phyloP scores from a whole-genome alignment of 2,888 invertebrate species.

The Incurvaria masculella region DNA sequence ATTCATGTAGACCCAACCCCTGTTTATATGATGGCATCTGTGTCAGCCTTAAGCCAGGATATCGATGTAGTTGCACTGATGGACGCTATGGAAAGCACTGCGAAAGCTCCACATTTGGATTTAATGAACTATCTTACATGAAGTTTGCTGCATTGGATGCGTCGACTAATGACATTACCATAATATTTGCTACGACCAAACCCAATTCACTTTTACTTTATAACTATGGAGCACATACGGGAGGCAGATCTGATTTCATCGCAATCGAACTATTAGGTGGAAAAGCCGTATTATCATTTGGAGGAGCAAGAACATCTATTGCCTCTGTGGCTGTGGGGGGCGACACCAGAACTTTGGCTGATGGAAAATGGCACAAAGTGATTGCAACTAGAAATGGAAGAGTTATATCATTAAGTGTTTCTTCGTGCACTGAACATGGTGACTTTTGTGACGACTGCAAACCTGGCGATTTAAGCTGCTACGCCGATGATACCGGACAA shows the following conservation, averaged over 20 bases:
- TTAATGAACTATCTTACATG: constrained; percentile 87
- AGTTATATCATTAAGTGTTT: constrained; percentile 80
- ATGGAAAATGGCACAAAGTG: constrained; percentile 90
- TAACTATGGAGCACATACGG: constrained; percentile 85
- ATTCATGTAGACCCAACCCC: constrained; percentile 92
- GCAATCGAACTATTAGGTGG: constrained; percentile 86
- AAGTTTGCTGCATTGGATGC: constrained; percentile 82
- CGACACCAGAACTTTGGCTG: constrained; percentile 64
- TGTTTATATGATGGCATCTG: constrained; percentile 88
- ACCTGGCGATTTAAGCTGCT: constrained; percentile 78
- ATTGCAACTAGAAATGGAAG: constrained; percentile 88
- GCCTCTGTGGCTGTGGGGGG: constrained; percentile 71
- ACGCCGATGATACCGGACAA: constrained; percentile 82
- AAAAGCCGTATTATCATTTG: constrained; percentile 84
- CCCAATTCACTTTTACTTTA: constrained; percentile 84
- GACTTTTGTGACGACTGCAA: constrained; percentile 83
- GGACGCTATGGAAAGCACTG: constrained; percentile 90
- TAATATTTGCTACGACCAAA: constrained; percentile 88
- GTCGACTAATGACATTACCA: constrained; percentile 86
- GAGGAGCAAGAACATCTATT: constrained; percentile 84
- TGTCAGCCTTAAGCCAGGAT: constrained; percentile 83
- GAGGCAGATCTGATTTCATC: constrained; percentile 88
- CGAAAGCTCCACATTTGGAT: constrained; percentile 87
- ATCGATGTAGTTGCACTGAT: constrained; percentile 80
- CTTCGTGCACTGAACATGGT: constrained; percentile 80